Conservation (phyloP, 2,113 vertebrate species). For the Penelope pileata region DNA sequence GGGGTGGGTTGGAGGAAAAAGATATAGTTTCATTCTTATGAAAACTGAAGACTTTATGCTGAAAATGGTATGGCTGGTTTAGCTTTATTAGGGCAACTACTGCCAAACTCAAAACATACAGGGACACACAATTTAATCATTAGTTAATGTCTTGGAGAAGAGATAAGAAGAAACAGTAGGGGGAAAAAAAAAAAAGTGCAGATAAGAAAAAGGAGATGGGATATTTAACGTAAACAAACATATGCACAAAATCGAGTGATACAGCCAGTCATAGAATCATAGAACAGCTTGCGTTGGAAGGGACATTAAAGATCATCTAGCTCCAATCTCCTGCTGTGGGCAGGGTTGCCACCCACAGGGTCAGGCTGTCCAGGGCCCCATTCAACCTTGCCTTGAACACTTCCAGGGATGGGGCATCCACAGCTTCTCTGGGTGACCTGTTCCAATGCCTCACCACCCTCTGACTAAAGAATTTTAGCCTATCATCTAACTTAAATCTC, state of each 20-base stretch:
- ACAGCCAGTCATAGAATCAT: not conserved
- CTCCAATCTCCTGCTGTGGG: not conserved
- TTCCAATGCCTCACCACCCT: not conserved
- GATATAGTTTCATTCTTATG: not conserved
- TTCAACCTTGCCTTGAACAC: not conserved
- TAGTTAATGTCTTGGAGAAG: not conserved
- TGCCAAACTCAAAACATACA: not conserved
- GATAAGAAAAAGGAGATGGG: not conserved
- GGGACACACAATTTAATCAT: not conserved
- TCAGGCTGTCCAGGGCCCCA: not conserved
- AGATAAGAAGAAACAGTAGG: not conserved
- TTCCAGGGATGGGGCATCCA: not conserved
- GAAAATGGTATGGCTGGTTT: not conserved
- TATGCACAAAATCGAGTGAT: not conserved
- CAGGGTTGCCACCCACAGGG: not conserved
- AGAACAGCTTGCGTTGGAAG: not conserved
- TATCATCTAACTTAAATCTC: not conserved
- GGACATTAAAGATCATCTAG: not conserved
- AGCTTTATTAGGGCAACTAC: not conserved
- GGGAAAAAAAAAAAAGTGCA: not conserved
- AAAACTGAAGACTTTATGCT: not conserved
- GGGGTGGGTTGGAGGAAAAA: not conserved
- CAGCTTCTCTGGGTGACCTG: not conserved
- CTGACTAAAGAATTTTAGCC: not conserved
- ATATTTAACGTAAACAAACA: slow-evolving; percentile 51